Evolutionary conservation across 2,113 vertebrate genomes (phyloP).

Genomic region (Accipiter virgatus): DNA sequence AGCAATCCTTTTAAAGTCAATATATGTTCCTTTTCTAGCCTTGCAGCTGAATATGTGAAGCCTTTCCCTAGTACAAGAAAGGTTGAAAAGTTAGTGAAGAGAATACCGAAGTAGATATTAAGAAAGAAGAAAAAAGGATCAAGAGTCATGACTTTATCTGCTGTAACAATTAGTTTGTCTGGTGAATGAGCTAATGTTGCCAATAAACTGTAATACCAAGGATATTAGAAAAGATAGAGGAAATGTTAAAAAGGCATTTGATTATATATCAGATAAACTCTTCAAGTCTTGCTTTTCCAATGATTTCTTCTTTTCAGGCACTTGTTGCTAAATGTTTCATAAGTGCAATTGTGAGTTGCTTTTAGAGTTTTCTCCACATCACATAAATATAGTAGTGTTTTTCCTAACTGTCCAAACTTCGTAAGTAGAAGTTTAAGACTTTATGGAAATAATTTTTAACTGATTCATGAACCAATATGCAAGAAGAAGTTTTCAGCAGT

Average conservation of each 20-base stretch:
- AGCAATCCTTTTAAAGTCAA: background rate
- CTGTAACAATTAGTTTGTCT: background rate
- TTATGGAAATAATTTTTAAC: background rate
- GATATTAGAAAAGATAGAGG: background rate
- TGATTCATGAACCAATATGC: background rate
- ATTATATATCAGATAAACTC: background rate
- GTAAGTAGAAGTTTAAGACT: background rate
- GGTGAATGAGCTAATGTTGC: background rate
- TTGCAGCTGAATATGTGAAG: background rate
- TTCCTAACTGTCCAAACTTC: background rate
- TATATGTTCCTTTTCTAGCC: background rate
- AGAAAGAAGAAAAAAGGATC: background rate
- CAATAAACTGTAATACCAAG: background rate
- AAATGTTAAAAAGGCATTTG: background rate
- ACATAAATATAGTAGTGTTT: background rate
- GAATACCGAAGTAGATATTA: background rate
- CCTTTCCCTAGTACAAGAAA: background rate
- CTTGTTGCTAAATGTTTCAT: background rate
- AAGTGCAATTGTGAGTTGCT: background rate
- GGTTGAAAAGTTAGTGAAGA: background rate
- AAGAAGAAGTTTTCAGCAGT: background rate
- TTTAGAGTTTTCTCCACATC: background rate
- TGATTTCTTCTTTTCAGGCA: background rate
- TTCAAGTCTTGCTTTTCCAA: background rate
- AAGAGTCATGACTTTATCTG: background rate